phyloP scores from a whole-genome alignment of 2,113 vertebrate species.

The Beaufortia kweichowensis region DNA sequence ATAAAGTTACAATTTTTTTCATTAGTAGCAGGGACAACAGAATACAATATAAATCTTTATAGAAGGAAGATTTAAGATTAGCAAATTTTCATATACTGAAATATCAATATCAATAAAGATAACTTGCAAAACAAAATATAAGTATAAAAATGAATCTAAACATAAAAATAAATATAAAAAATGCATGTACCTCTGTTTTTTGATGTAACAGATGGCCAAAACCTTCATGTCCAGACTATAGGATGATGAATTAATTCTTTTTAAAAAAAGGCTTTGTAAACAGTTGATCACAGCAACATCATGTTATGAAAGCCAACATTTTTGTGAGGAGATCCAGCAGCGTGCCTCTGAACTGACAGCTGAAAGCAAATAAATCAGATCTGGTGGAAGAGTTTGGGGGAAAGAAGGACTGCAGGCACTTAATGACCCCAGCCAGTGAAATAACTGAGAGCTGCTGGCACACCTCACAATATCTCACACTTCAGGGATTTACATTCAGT shows the following conservation, averaged over 20 bases:
- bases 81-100: no score
- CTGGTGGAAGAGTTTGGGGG: background rate
- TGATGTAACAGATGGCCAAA: background rate
- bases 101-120: background rate
- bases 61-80: no score
- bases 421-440: slow-evolving; percentile 24
- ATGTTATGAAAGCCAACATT: background rate
- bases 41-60: no score
- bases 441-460: background rate
- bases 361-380: slow-evolving; percentile 25
- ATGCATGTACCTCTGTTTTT: background rate
- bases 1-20: no score
- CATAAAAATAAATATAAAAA: background rate
- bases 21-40: no score
- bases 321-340: slow-evolving; percentile 15
- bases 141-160: background rate
- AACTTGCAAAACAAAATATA: background rate
- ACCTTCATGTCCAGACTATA: background rate
- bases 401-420: background rate
- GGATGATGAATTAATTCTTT: slow-evolving; percentile 1
- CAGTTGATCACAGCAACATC: background rate
- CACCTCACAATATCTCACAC: slow-evolving; percentile 14
- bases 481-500: background rate
- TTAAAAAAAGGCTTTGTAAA: background rate
- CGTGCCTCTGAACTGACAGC: slow-evolving; percentile 10